Percentiles rank a stretch among this genome's conserved stretches.
These are phyloP conservation scores for Ypsolopha scabrella DNA, from an alignment of 2,888 invertebrate species.

Conservation along the genomic window DNA sequence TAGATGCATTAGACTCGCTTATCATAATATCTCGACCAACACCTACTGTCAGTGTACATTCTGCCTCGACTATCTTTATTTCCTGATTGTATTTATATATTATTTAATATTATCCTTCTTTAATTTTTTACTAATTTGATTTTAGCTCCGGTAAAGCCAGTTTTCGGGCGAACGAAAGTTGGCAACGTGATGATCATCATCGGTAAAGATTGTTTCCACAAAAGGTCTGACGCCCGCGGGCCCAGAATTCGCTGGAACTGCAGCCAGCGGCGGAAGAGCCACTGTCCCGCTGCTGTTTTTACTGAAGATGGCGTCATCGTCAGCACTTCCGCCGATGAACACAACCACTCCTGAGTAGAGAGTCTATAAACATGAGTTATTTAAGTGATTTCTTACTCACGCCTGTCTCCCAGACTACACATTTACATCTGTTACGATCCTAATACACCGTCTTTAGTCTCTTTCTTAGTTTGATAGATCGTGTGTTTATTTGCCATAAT, in stretches of 20 bases:
- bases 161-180: background rate
- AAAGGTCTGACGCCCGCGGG: constrained; percentile 6
- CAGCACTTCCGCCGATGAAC: constrained; percentile 17
- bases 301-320: constrained; percentile 22
- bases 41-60: no score
- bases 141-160: background rate
- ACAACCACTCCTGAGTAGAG: constrained; percentile 17
- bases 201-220: constrained; percentile 14
- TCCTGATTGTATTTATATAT: no score
- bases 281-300: constrained; percentile 27
- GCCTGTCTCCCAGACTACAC: no score
- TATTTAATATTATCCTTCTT: no score
- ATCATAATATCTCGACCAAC: no score
- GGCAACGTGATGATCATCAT: constrained; percentile 1
- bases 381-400: no score
- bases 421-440: no score
- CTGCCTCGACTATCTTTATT: no score
- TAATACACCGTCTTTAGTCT: no score
- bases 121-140: background rate
- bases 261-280: constrained; percentile 22
- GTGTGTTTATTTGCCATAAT: no score
- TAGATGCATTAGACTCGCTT: no score
- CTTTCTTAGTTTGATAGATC: no score
- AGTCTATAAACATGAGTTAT: background rate
- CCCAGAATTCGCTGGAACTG: constrained; percentile 27